Conservation (phyloP, 2,888 invertebrate species). For the Panopea generosa region DNA sequence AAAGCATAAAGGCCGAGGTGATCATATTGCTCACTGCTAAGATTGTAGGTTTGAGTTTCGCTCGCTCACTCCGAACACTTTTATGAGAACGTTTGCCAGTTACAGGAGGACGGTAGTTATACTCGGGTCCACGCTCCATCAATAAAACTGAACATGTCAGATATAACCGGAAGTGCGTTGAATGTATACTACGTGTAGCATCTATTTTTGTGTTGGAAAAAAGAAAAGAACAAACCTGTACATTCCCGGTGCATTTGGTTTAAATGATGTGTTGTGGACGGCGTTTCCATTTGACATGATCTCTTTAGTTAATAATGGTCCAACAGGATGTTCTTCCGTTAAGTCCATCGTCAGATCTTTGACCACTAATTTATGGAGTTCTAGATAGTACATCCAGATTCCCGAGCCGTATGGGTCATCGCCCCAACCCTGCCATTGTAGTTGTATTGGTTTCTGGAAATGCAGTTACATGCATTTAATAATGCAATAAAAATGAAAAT, state of each 20-base stretch:
- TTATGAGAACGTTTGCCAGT: no score
- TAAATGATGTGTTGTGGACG: slow-evolving; percentile 22
- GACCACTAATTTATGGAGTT: slow-evolving; percentile 53
- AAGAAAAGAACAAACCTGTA: slow-evolving; percentile 61
- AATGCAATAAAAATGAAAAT: background rate
- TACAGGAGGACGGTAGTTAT: no score
- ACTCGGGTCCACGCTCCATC: no score
- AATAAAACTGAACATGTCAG: no score
- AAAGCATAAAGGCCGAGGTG: no score
- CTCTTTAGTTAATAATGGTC: slow-evolving; percentile 20
- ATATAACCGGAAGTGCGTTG: no score
- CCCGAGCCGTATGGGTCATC: slow-evolving; percentile 48
- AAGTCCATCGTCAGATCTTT: slow-evolving; percentile 26
- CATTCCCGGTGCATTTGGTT: slow-evolving; percentile 57
- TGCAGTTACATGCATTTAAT: background rate
- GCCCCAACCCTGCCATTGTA: slow-evolving; percentile 64
- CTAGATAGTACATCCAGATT: slow-evolving; percentile 53
- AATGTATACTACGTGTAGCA: no score
- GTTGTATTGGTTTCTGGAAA: slow-evolving; percentile 23
- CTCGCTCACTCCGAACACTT: no score
- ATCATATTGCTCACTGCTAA: no score
- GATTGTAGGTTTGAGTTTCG: no score
- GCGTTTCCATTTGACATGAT: slow-evolving; percentile 19
- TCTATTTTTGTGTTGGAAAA: no score
- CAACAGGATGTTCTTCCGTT: slow-evolving; percentile 24